Evolutionary conservation across 2,888 invertebrate genomes (phyloP), one percentile per base, ranked within the genome.

Genomic region (Hypselothyrea guttata): DNA sequence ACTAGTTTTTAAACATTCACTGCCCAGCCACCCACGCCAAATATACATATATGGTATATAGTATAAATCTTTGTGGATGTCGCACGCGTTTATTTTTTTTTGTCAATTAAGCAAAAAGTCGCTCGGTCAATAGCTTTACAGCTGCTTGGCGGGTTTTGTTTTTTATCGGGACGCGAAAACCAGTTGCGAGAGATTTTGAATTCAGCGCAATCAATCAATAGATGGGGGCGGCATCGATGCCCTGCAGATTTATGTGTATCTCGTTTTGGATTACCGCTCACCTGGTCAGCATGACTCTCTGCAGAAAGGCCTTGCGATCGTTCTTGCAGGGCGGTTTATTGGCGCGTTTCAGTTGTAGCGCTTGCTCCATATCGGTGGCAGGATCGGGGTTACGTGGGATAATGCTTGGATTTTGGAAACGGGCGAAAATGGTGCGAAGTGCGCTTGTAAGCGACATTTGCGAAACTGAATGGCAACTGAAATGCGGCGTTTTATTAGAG

Each of bases 231-330:
- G 2, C 22, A 22, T 22, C 22, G 22, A 22, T 22, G 22, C 22
- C 3, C 22, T 22, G 5, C 2, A 28, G 44, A 58, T 18, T 15
- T 53, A 11, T 28, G 2, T 22, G 22, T 5, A 22, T 5, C 5
- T 22, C 22, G 22, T 5, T 22, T 5, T 22, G 22, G 37, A 35
- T 28, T 13, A 7, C 42, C 15, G 46, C 75, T 87, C 87, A 90
- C 90, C 90, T 90, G 68, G 90, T 88, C 61, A 90, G 73, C 87
- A 89, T 89, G 58, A 89, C 89, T 77, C 88, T 87, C 69, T 90
- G 90, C 67, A 90, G 82, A 72, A 86, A 87, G 15, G 88, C 77
- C 75, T 89, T 90, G 37, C 90, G 86, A 81, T 90, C 90, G 79
- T 90, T 90, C 86, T 90, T 90, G 68, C 89, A 89, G 27, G 89